These are phyloP conservation scores for Megaceryle maxima DNA, from an alignment of 2,113 vertebrate genomes.

Conservation along the genomic window DNA sequence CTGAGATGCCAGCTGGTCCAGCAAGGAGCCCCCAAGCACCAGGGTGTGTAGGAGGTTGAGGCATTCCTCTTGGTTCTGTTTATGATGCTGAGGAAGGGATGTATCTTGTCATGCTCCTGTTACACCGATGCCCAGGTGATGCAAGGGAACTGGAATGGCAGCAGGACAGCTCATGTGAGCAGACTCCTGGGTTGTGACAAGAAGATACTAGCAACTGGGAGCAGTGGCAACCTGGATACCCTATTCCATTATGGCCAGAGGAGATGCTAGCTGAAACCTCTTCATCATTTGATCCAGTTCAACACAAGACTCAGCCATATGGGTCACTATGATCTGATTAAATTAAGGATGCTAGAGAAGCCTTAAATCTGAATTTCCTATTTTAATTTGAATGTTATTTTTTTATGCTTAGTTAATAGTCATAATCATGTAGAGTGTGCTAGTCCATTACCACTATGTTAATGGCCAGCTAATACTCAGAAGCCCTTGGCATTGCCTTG, in stretches of 20 bases:
- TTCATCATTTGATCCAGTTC: background rate
- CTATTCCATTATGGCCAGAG: background rate
- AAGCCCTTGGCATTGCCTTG: slow-evolving; percentile 65
- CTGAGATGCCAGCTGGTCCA: background rate
- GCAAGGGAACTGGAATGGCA: background rate
- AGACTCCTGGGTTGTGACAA: background rate
- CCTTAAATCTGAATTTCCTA: slow-evolving; percentile 60
- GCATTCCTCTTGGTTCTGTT: background rate
- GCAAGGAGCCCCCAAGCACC: background rate
- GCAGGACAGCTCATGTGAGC: rapidly evolving
- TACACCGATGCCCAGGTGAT: rapidly evolving
- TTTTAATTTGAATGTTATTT: slow-evolving; percentile 62
- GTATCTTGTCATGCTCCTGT: background rate
- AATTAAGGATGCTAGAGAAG: slow-evolving; percentile 56
- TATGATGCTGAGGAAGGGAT: background rate
- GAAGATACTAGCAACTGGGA: background rate
- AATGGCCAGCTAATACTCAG: slow-evolving; percentile 69
- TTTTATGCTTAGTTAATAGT: slow-evolving; percentile 65
- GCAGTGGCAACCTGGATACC: background rate
- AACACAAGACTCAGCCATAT: slow-evolving; percentile 34
- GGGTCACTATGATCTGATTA: slow-evolving; percentile 59
- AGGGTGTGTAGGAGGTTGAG: background rate
- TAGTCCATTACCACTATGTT: slow-evolving; percentile 69
- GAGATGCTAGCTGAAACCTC: background rate
- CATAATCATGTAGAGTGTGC: slow-evolving; percentile 66